Base-by-base conservation (phyloP, 2,113 vertebrate genomes). In the Crotophaga sulcirostris region DNA sequence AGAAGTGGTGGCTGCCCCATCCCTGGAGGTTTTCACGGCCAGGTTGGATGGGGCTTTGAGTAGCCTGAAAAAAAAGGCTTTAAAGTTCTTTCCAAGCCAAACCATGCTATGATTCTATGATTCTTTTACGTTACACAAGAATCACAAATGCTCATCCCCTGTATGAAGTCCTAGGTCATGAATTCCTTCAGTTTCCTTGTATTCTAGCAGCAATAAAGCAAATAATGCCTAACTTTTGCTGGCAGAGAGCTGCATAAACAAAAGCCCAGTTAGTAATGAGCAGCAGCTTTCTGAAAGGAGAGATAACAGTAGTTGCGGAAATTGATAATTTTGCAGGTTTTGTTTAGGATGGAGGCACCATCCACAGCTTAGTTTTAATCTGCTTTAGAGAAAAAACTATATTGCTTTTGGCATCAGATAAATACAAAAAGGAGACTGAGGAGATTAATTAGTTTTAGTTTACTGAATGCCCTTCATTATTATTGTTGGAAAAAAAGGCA, bases 391-490 rank as follows among this genome's bases (percentile, higher is more conserved):
- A 62, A 93, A 88, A 91, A 91, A 80, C 24, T 87, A 54, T 89
- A 93, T 96, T 93, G 92, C 94, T 96, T 97, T 96, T 96, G 87
- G 90, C 84, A 97, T 96, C 92, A 97, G 96, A 96, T 94, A 96
- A 95, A 94, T 93, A 81, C 63, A 90, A 93, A 95, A 95, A 78
- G 64, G 84, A 94, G 92, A 93, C 88, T 84, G 76, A 90, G 49
- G 64, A 96, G 89, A 96, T 96, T 96, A 96, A 97, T 97, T 96
- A 96, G 88, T 94, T 96, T 96, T 95, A 70, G 81, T 96, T 97
- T 97, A 97, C 94, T 93, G 96, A 96, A 93, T 90, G 85, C 59
- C 79, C 54, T 80, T 96, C 93, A 70, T 91, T 94, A 87, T 95
- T 96, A 87, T 86, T 95, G 91, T 54, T 94, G 79, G 75, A 90